Conservation (phyloP, 1,140 invertebrate species). For the Leptinotarsa defecta region DNA sequence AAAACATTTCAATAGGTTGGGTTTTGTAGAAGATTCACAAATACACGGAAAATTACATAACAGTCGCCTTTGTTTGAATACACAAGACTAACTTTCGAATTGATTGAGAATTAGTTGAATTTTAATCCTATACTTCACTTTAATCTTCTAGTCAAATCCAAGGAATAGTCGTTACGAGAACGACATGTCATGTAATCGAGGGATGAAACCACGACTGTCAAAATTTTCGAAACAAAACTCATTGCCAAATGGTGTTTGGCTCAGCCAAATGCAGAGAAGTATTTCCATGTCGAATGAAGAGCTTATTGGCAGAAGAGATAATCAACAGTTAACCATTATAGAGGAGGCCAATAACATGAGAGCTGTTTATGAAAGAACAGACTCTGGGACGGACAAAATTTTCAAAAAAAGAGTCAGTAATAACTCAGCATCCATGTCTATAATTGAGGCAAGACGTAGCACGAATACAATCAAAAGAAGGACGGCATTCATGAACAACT, state of each 20-base stretch:
- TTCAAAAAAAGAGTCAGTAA: constrained; percentile 49
- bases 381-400: constrained; percentile 6
- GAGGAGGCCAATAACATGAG: neutral
- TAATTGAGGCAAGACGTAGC: constrained; percentile 52
- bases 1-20: too few relatives aligned
- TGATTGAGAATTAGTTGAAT: too few relatives aligned
- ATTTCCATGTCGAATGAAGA: neutral
- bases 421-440: constrained; percentile 55
- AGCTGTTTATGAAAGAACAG: neutral
- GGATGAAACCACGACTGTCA: neutral
- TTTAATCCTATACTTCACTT: too few relatives aligned
- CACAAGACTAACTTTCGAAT: too few relatives aligned
- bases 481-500: constrained; percentile 70
- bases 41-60: too few relatives aligned
- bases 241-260: neutral
- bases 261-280: neutral
- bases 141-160: too few relatives aligned
- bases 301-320: neutral
- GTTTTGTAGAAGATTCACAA: too few relatives aligned
- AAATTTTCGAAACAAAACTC: constrained; percentile 5
- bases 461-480: constrained; percentile 56
- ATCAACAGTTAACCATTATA: neutral
- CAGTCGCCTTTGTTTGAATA: too few relatives aligned
- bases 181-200: too few relatives aligned
- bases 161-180: too few relatives aligned